Percentiles rank a stretch among this genome's conserved stretches.
Conservation (phyloP, 2,113 vertebrate genomes). For the Prochilodus magdalenae region DNA sequence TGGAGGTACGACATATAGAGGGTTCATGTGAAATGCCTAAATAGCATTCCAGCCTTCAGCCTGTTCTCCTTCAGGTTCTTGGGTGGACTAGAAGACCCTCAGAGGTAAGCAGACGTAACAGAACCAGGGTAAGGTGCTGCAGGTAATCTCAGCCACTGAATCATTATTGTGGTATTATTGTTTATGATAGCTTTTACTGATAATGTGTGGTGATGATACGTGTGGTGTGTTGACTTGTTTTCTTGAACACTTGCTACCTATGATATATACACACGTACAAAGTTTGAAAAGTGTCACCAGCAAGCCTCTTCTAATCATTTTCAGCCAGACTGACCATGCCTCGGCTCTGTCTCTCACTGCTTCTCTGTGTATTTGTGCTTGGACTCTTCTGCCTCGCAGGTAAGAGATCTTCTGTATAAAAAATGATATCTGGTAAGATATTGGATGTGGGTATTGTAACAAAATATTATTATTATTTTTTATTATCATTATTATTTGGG, state of each 20-base stretch:
- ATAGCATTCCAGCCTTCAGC: background rate
- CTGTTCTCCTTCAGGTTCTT: constrained; percentile 1
- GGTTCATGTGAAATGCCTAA: constrained; percentile 50
- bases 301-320: background rate
- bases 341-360: constrained; percentile 34
- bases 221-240: background rate
- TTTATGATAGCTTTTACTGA: background rate
- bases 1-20: constrained; percentile 36
- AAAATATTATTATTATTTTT: too few species aligned
- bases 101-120: background rate
- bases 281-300: background rate
- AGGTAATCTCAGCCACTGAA: constrained; percentile 18
- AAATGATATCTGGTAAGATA: too few species aligned
- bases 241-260: background rate
- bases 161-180: background rate
- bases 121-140: constrained; percentile 1
- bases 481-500: too few species aligned
- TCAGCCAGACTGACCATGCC: constrained; percentile 45
- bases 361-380: constrained; percentile 42
- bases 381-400: constrained; percentile 50
- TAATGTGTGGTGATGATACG: too few species aligned
- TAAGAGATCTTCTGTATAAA: background rate
- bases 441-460: too few species aligned
- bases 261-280: background rate
- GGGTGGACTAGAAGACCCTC: background rate